These are phyloP conservation scores for Channa argus DNA, from an alignment of 2,113 vertebrate genomes.

Conservation along the genomic window DNA sequence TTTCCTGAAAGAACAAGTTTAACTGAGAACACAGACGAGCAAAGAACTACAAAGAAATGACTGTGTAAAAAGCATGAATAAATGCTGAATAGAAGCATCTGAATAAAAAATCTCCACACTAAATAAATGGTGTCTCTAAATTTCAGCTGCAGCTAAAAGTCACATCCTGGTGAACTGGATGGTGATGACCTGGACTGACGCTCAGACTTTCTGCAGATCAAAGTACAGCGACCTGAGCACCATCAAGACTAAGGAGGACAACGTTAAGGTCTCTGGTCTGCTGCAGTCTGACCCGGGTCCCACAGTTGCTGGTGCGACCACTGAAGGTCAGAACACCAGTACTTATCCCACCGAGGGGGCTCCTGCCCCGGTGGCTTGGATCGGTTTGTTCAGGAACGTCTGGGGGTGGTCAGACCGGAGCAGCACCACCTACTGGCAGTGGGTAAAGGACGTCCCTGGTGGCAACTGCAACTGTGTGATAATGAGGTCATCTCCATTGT, in stretches of 20 bases:
- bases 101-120: too few species aligned
- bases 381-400: background rate
- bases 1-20: too few species aligned
- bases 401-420: constrained; percentile 33
- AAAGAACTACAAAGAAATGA: too few species aligned
- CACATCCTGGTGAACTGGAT: background rate
- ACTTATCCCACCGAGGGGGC: background rate
- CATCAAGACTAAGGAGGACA: background rate
- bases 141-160: background rate
- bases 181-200: rapidly evolving
- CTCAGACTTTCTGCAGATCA: constrained; percentile 9
- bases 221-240: constrained; percentile 6
- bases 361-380: constrained; percentile 2
- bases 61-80: too few species aligned
- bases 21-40: too few species aligned
- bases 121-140: too few species aligned
- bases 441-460: rapidly evolving
- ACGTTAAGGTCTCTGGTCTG: background rate
- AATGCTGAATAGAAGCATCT: too few species aligned
- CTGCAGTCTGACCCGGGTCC: background rate
- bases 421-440: background rate
- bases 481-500: background rate
- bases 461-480: background rate
- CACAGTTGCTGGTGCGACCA: too few species aligned
- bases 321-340: too few species aligned